A percentile compares a stretch with the other conserved stretches of the same genome.
These are phyloP conservation scores for Melieria crassipennis DNA, from an alignment of 2,888 invertebrate genomes.

Conservation along the genomic window DNA sequence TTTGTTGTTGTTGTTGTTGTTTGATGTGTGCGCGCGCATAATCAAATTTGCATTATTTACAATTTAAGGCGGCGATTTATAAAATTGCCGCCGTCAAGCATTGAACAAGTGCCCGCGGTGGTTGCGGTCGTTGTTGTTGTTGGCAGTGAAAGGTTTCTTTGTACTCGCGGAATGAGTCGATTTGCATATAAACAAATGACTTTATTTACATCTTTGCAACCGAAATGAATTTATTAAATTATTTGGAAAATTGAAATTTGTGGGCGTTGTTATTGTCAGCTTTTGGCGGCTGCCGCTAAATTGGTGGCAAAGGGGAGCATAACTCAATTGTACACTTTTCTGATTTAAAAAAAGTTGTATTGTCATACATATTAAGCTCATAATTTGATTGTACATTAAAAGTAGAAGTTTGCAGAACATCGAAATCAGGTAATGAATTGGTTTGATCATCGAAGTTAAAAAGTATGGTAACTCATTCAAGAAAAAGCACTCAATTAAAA, in stretches of 20 bases:
- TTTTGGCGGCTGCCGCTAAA: too few species aligned
- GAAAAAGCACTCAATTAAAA: too few species aligned
- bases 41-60: constrained; percentile 53
- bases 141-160: too few species aligned
- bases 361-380: too few species aligned
- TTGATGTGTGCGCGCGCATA: constrained; percentile 39
- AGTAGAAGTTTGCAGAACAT: too few species aligned
- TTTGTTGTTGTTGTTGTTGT: constrained; percentile 4
- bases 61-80: constrained; percentile 41
- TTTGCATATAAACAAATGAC: constrained; percentile 27
- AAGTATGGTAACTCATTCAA: too few species aligned
- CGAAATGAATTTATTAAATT: constrained; percentile 24
- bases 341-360: too few species aligned
- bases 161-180: constrained; percentile 2
- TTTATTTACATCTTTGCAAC: constrained; percentile 9
- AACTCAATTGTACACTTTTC: too few species aligned
- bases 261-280: not conserved
- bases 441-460: too few species aligned
- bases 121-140: not conserved
- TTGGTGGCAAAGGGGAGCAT: too few species aligned
- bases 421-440: too few species aligned
- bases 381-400: too few species aligned
- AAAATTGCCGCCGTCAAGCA: not conserved
- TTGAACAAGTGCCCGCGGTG: not conserved
- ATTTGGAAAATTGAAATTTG: constrained; percentile 23